Evolutionary conservation across 2,888 invertebrate species (phyloP).

Genomic region (Pheosia gnoma): DNA sequence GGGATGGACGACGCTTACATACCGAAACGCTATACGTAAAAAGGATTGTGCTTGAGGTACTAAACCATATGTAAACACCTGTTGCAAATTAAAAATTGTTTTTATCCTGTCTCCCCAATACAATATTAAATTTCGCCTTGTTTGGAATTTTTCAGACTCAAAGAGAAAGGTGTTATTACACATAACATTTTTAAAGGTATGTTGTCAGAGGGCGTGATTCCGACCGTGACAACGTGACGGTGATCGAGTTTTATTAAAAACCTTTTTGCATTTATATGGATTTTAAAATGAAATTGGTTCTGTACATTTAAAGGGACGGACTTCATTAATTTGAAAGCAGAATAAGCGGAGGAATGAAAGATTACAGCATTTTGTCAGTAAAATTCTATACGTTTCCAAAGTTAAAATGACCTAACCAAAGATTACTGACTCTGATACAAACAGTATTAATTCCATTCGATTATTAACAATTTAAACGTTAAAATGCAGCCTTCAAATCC

Average conservation of each 20-base stretch:
- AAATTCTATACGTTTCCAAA: not conserved
- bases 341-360: not conserved
- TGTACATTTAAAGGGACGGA: not conserved
- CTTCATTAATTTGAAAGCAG: not conserved
- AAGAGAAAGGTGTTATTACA: conserved; percentile 10
- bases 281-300: conserved; percentile 13
- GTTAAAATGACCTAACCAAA: no score
- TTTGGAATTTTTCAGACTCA: not conserved
- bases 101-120: no score
- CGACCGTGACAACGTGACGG: conserved; percentile 7
- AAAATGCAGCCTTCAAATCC: not conserved
- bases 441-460: not conserved
- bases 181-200: conserved; percentile 22
- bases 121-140: no score
- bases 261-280: conserved; percentile 25
- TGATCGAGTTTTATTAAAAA: conserved; percentile 23
- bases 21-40: no score
- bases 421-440: not conserved
- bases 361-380: no score
- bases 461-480: not conserved
- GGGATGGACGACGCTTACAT: no score
- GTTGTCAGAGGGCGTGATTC: conserved; percentile 16
- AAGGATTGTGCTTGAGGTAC: no score
- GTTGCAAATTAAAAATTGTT: no score
- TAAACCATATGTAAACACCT: no score